These are phyloP conservation scores for Dascyllus trimaculatus DNA, from an alignment of 2,113 vertebrate genomes.

Conservation along the genomic window DNA sequence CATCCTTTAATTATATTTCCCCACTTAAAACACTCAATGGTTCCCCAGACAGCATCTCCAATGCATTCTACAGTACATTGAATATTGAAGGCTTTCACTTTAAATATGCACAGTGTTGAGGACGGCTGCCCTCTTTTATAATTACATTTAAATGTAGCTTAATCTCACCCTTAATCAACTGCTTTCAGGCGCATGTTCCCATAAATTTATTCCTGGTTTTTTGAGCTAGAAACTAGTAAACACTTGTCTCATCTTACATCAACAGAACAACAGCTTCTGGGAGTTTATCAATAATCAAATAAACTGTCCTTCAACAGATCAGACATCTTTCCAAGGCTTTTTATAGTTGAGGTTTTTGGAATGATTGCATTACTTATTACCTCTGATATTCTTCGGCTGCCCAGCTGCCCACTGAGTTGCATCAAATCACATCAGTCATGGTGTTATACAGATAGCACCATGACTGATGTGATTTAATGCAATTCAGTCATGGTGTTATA, in stretches of 20 bases:
- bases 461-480: too few species aligned
- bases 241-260: background rate
- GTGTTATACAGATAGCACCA: too few species aligned
- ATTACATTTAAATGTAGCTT: constrained; percentile 52
- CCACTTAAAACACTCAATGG: constrained; percentile 36
- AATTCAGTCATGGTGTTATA: too few species aligned
- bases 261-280: constrained; percentile 11
- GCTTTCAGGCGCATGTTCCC: constrained; percentile 1
- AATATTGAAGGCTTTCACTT: constrained; percentile 14
- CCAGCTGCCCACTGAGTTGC: too few species aligned
- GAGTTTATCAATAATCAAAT: background rate
- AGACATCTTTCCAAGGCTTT: background rate
- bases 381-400: background rate
- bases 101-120: background rate
- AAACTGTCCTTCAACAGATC: background rate
- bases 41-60: constrained; percentile 22
- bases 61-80: constrained; percentile 15
- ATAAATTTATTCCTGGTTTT: constrained; percentile 4
- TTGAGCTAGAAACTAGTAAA: background rate
- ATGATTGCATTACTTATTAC: background rate
- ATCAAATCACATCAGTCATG: too few species aligned
- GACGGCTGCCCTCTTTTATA: constrained; percentile 16
- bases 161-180: constrained; percentile 25
- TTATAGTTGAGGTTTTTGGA: background rate
- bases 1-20: constrained; percentile 43